Percentiles rank a stretch among this genome's conserved stretches.
Evolutionary conservation across 2,113 vertebrate genomes (phyloP).

Genomic region (Anolis sagrei): DNA sequence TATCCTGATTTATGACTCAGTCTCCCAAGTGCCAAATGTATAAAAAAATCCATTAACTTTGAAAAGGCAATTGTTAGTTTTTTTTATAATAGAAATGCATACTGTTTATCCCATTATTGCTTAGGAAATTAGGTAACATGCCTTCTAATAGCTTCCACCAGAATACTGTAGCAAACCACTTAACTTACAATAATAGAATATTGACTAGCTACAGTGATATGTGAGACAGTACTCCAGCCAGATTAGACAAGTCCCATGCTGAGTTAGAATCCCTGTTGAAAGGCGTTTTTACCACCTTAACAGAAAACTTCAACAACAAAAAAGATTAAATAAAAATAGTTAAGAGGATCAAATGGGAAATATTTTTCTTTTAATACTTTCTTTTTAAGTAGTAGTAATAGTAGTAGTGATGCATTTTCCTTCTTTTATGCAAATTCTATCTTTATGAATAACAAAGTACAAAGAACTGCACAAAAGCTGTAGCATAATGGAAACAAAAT

Average conservation of each 20-base stretch:
- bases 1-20: conserved; percentile 70
- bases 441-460: not conserved
- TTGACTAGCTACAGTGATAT: conserved; percentile 73
- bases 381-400: conserved; percentile 45
- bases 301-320: conserved; percentile 8
- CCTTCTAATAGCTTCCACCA: conserved; percentile 71
- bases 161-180: conserved; percentile 75
- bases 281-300: conserved; percentile 36
- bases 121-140: conserved; percentile 79
- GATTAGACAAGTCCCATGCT: conserved; percentile 54
- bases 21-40: conserved; percentile 61
- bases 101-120: conserved; percentile 75
- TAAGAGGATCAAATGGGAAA: conserved; percentile 31
- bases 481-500: not conserved
- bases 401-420: not conserved
- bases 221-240: conserved; percentile 57
- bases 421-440: not conserved
- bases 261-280: conserved; percentile 11
- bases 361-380: conserved; percentile 30
- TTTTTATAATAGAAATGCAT: conserved; percentile 77
- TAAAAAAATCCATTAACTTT: conserved; percentile 73
- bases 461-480: not conserved
- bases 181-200: conserved; percentile 76
- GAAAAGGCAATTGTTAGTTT: conserved; percentile 69
- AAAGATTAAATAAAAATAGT: conserved; percentile 44